Evolutionary conservation across 2,797 vertebrate species (phyloP).

Genomic region (Xenopus petersii): DNA sequence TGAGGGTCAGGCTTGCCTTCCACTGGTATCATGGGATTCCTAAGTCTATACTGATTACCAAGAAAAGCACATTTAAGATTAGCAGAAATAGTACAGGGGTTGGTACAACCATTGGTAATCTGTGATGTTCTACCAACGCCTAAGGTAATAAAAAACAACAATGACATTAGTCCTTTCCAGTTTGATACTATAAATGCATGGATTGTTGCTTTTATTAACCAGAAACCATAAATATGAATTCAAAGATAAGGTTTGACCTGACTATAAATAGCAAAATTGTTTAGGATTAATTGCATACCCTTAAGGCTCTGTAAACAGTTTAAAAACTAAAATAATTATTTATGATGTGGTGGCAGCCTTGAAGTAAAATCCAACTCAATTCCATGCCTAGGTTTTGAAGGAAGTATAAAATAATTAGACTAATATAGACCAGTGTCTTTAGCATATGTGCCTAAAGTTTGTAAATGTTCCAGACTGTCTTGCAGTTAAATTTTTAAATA

Average conservation of each 20-base stretch:
- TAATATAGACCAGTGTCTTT: not conserved
- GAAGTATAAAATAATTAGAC: slow-evolving; percentile 17
- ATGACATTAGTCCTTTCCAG: slow-evolving; percentile 63
- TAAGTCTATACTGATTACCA: slow-evolving; percentile 68
- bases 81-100: slow-evolving; percentile 62
- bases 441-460: not conserved
- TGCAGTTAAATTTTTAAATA: not conserved
- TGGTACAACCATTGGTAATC: slow-evolving; percentile 64
- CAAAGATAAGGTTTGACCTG: slow-evolving; percentile 10
- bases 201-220: slow-evolving; percentile 47
- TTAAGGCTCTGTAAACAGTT: slow-evolving; percentile 16
- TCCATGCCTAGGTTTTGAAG: slow-evolving; percentile 10
- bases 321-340: slow-evolving; percentile 34
- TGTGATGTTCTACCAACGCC: slow-evolving; percentile 62
- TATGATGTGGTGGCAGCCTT: slow-evolving; percentile 26
- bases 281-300: slow-evolving; percentile 30
- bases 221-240: slow-evolving; percentile 20
- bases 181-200: slow-evolving; percentile 58
- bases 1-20: slow-evolving; percentile 60
- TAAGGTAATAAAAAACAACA: slow-evolving; percentile 61
- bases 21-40: slow-evolving; percentile 64
- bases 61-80: slow-evolving; percentile 67
- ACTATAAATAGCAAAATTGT: slow-evolving; percentile 10
- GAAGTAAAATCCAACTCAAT: slow-evolving; percentile 16
- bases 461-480: not conserved